Evolutionary conservation across 2,888 invertebrate genomes (phyloP).

Genomic region (Idaea dimidiata): DNA sequence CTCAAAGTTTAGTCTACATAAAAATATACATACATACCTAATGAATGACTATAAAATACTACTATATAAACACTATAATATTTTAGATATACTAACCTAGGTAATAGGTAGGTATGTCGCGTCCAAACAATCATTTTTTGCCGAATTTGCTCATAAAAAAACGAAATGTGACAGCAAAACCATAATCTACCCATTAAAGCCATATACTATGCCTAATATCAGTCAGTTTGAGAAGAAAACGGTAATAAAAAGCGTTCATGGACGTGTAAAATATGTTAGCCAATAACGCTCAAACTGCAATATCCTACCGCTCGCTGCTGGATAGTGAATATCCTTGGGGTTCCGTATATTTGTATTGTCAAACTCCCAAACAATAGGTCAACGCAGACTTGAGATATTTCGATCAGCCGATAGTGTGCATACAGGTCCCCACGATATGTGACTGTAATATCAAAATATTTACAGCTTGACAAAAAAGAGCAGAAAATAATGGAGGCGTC

Average conservation of each 20-base stretch:
- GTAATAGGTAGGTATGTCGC: no score
- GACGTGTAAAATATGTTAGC: slow-evolving; percentile 49
- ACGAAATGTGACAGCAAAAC: neutral
- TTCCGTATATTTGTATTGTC: slow-evolving; percentile 64
- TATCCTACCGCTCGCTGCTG: slow-evolving; percentile 29
- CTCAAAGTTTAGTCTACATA: no score
- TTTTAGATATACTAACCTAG: neutral
- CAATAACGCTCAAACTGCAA: slow-evolving; percentile 59
- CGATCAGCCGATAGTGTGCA: neutral
- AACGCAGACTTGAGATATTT: neutral
- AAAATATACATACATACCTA: no score
- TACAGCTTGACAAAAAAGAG: no score
- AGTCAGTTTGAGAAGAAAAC: neutral
- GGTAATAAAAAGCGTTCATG: neutral
- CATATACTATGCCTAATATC: neutral
- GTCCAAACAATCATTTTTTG: neutral
- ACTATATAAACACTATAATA: no score
- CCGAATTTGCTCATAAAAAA: neutral
- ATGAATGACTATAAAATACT: no score
- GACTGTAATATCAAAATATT: no score
- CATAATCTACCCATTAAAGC: neutral
- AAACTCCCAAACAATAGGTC: slow-evolving; percentile 57
- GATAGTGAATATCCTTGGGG: slow-evolving; percentile 40
- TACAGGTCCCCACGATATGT: neutral
- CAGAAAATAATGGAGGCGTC: no score